These are phyloP conservation scores for Passer montanus DNA, from an alignment of 2,113 vertebrate genomes.

Conservation along the genomic window DNA sequence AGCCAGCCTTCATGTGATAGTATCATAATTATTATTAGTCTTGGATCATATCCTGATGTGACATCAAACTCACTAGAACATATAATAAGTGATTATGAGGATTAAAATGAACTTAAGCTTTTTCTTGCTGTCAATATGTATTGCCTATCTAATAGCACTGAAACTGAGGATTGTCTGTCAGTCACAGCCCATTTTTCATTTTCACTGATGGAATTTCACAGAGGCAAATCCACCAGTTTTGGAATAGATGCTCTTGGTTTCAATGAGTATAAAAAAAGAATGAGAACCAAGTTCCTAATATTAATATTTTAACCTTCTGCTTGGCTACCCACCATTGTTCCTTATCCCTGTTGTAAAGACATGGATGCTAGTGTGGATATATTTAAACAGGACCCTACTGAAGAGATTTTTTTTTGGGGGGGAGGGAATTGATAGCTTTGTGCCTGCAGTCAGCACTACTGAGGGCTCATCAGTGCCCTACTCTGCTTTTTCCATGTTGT, in stretches of 20 bases:
- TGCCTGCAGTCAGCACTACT: not conserved
- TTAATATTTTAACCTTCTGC: not conserved
- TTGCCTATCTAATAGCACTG: not conserved
- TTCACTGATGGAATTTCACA: not conserved
- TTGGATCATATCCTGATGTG: conserved; percentile 1
- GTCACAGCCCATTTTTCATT: not conserved
- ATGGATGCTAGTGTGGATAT: not conserved
- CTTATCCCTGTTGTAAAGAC: not conserved
- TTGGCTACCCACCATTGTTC: not conserved
- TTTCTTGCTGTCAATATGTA: not conserved
- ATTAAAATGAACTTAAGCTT: not conserved
- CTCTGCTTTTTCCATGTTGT: not conserved
- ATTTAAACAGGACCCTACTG: not conserved
- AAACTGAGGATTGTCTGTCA: not conserved
- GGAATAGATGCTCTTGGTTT: not conserved
- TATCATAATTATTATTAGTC: conserved; percentile 15
- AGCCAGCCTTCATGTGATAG: not conserved
- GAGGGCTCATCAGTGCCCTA: not conserved
- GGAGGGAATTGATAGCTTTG: not conserved
- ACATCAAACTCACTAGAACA: conserved; percentile 22
- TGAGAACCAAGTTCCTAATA: not conserved
- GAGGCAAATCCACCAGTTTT: not conserved
- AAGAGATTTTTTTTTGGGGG: not conserved
- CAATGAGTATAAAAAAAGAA: not conserved
- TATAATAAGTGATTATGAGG: conserved; percentile 10